Evolutionary conservation across 2,797 vertebrate genomes (phyloP), one percentile per base, ranked within the genome.

Genomic region (Danio jaintianensis): DNA sequence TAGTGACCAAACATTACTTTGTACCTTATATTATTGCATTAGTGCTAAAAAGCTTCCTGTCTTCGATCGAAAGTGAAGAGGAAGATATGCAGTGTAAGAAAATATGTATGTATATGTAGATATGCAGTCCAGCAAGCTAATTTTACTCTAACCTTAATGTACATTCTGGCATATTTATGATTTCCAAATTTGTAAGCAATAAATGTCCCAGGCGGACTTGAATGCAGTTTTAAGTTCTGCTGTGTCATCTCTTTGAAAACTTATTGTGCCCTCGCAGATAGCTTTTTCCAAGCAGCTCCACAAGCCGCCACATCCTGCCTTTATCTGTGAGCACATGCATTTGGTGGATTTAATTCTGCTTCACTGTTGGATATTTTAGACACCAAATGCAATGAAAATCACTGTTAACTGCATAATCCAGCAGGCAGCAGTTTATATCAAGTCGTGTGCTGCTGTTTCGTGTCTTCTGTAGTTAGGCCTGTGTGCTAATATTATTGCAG

Each of bases 401-500:
- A 53, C 12, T 15, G 20, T 15, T 43, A 52, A 22, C 12, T 43
- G n/a, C 42, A 36, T n/a, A 43, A 55, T 77, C 15, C 64, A 58
- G 29, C 12, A 59, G 48, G 15, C 52, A 78, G 55, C 7, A 15
- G 18, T 16, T 71, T 55, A 71, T 52, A 5, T 22, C 22, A 7
- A 11, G 9, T 50, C 29, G 29, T 11, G 22, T 47, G 11, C 47
- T 71, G 67, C 79, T 79, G 45, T 62, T 63, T 42, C 5, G 3
- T 53, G 66, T 15, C 55, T 16, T 50, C 36, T 42, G 48, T 63
- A 45, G 66, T 56, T 63, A 50, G 55, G 63, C 36, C 47, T 29
- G 42, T 52, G 59, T 58, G 45, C 76, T 45, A 69, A 73, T 67
- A 77, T 67, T 72, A 83, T 68, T 84, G 78, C 85, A 87, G 86